phyloP scores from a whole-genome alignment of 2,113 vertebrate genomes.

The Chrysochloris asiatica region DNA sequence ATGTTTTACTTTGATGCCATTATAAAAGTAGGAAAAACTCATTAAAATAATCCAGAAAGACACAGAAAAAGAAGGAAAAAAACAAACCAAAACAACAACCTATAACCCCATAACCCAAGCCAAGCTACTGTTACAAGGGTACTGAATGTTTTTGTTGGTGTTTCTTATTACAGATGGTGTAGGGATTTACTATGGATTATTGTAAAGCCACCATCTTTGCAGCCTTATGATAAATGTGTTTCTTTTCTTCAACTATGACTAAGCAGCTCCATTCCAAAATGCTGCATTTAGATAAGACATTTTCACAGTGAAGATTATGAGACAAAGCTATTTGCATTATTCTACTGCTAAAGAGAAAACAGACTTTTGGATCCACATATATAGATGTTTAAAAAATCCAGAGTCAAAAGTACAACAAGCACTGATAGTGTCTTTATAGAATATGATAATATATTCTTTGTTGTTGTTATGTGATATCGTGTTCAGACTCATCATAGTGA shows the following conservation, averaged over 20 bases:
- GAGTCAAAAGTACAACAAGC: not conserved
- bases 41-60: slow-evolving; percentile 34
- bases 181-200: not conserved
- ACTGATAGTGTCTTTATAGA: not conserved
- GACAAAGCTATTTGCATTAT: not conserved
- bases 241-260: not conserved
- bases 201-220: not conserved
- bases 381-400: not conserved
- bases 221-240: not conserved
- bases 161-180: slow-evolving; percentile 15
- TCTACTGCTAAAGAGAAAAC: not conserved
- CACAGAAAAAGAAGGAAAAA: not conserved
- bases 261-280: not conserved
- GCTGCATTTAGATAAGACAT: not conserved
- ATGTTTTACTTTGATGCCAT: not conserved
- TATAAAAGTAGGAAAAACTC: not conserved
- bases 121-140: not conserved
- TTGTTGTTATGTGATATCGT: no score
- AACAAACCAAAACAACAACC: not conserved
- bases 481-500: no score
- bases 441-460: not conserved
- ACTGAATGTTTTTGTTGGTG: not conserved
- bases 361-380: not conserved
- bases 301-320: slow-evolving; percentile 27
- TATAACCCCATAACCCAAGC: not conserved